Percentiles rank a stretch among this genome's conserved stretches.
Conservation (phyloP, 2,888 invertebrate species). For the Clanis bilineata region DNA sequence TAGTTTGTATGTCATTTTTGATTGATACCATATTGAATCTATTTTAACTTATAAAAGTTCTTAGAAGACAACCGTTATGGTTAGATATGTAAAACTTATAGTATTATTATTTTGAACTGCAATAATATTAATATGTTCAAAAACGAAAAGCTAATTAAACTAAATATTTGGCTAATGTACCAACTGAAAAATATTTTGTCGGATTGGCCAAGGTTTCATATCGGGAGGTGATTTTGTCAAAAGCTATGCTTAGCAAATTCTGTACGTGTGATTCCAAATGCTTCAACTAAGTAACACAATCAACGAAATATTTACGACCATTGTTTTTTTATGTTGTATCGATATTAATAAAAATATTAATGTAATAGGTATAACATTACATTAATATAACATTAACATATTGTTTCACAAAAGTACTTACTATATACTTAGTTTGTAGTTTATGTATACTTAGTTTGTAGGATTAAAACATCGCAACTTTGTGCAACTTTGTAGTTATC, state of each 20-base stretch:
- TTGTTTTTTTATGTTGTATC: background rate
- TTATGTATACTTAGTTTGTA: too few relatives aligned
- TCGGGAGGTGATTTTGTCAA: slow-evolving; percentile 9
- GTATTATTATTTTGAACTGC: too few relatives aligned
- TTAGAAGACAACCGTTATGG: background rate
- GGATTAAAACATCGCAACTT: background rate
- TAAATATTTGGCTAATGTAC: too few relatives aligned
- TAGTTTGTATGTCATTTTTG: slow-evolving; percentile 17
- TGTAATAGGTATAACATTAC: too few relatives aligned
- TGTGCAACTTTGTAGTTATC: background rate
- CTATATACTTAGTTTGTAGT: too few relatives aligned
- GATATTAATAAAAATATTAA: too few relatives aligned
- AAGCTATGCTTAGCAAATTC: background rate
- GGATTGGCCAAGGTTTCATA: background rate
- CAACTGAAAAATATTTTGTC: background rate
- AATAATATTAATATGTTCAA: background rate
- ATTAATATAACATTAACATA: too few relatives aligned
- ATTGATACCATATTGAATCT: slow-evolving; percentile 11
- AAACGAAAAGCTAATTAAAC: too few relatives aligned
- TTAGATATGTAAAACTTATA: background rate
- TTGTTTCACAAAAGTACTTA: too few relatives aligned
- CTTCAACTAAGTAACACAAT: background rate
- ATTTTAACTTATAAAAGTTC: background rate
- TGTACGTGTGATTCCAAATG: slow-evolving; percentile 6
- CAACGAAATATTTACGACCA: background rate